Evolutionary conservation across 2,888 invertebrate genomes (phyloP), one percentile per base, ranked within the genome.

Genomic region (Homarus gammarus): DNA sequence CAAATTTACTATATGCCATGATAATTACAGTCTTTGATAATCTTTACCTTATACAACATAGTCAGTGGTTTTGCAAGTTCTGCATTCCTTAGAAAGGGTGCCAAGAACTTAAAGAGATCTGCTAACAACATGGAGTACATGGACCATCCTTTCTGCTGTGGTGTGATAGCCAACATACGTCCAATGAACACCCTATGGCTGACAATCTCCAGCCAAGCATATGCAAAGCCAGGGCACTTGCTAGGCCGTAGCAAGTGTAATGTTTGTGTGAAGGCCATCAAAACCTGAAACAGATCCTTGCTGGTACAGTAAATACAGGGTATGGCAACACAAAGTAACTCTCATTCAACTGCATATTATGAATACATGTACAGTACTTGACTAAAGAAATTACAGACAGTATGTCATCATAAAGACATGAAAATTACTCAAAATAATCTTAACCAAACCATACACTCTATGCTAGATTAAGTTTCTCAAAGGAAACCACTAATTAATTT

Each of bases 121-220:
- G 98, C 96, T 90, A 99, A 95, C 90, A 99, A 95, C 93, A 99
- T 99, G 0, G 99, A 98, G 94, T 99, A 99, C 96, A 99, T 97
- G 72, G 97, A 97, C 99, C 99, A 99, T 56, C 91, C 95, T 95
- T 98, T 98, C 94, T 99, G 98, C 93, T 98, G 97, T 6, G 98
- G 97, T 18, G 97, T 97, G 89, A 97, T 96, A 0, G 98, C 98
- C 44, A 99, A 95, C 94, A 99, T 97, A 85, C 98, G 95, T 84
- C 98, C 98, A 93, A 99, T 96, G 94, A 99, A 99, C 0, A 98
- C 97, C 85, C 99, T 96, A 94, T 99, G 99, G 0, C 99, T 98
- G 68, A 99, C 97, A 77, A 99, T 95, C 94, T 99, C 99, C 88
- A 99, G 95, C 99, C 99, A 99, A 1, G 99, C 98, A 94, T 98